Evolutionary conservation across 1,140 invertebrate genomes (phyloP).

Genomic region (Argopecten irradians): DNA sequence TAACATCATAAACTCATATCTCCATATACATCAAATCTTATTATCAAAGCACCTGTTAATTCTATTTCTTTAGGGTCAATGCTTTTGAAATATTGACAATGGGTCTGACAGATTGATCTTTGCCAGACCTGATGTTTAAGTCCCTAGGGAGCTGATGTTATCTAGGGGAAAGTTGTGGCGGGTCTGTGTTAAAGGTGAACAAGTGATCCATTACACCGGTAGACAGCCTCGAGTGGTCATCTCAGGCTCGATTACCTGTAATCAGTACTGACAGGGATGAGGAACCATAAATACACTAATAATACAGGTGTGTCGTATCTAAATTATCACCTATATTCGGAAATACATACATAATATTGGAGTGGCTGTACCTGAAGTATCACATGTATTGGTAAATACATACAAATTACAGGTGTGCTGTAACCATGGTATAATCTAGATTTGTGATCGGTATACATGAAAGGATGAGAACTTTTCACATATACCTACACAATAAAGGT

Average conservation of each 20-base stretch:
- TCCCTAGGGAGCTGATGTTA: slow-evolving; percentile 4
- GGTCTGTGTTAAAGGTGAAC: neutral
- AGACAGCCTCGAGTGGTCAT: neutral
- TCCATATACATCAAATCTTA: neutral
- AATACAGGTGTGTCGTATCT: no score
- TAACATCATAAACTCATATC: neutral
- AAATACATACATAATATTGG: no score
- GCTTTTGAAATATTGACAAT: neutral
- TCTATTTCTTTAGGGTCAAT: neutral
- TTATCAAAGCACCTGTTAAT: neutral
- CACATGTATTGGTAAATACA: no score
- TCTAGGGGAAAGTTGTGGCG: neutral
- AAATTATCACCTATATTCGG: no score
- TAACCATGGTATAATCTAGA: neutral
- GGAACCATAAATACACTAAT: no score
- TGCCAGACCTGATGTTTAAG: neutral
- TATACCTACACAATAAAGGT: no score
- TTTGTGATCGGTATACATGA: neutral
- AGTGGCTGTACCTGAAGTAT: no score
- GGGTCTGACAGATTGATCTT: no score
- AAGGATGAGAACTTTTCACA: no score
- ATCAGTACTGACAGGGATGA: no score
- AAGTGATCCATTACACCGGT: neutral
- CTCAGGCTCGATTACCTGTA: no score
- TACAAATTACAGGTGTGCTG: neutral